A percentile compares a stretch with the other conserved stretches of the same genome.
Conservation (phyloP, 2,797 vertebrate species). For the Smutsia gigantea region DNA sequence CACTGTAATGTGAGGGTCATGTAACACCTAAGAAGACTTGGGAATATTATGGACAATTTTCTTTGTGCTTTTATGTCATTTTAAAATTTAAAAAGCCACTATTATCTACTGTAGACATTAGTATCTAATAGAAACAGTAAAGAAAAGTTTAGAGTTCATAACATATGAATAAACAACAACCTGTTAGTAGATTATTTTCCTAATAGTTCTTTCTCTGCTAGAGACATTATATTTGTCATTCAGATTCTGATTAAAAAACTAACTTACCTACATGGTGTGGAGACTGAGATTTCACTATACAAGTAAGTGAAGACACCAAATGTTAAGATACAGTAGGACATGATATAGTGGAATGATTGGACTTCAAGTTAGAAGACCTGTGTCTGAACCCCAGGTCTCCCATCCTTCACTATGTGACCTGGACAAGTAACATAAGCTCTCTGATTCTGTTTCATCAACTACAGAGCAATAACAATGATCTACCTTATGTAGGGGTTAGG, state of each 20-base stretch:
- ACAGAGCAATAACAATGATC: conserved; percentile 22
- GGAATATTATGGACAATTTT: conserved; percentile 9
- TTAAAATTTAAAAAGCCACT: background rate
- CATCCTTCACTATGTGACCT: background rate
- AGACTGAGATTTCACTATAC: conserved; percentile 5
- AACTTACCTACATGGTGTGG: background rate
- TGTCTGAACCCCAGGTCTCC: background rate
- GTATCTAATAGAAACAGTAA: background rate
- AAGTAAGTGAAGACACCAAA: background rate
- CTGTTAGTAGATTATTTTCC: background rate
- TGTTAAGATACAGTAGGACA: background rate
- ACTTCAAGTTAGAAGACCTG: background rate
- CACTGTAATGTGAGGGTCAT: background rate
- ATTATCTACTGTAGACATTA: background rate
- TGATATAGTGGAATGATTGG: background rate
- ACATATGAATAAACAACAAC: background rate
- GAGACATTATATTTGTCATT: conserved; percentile 41
- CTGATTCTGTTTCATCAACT: background rate
- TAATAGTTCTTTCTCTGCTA: conserved; percentile 30
- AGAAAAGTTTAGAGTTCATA: background rate
- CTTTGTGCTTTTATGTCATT: conserved; percentile 13
- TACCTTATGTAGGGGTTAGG: background rate
- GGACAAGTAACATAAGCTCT: background rate
- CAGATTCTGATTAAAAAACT: conserved; percentile 24
- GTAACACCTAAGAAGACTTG: background rate